Evolutionary conservation across 2,113 vertebrate species (phyloP).

Genomic region (Ifrita kowaldi): DNA sequence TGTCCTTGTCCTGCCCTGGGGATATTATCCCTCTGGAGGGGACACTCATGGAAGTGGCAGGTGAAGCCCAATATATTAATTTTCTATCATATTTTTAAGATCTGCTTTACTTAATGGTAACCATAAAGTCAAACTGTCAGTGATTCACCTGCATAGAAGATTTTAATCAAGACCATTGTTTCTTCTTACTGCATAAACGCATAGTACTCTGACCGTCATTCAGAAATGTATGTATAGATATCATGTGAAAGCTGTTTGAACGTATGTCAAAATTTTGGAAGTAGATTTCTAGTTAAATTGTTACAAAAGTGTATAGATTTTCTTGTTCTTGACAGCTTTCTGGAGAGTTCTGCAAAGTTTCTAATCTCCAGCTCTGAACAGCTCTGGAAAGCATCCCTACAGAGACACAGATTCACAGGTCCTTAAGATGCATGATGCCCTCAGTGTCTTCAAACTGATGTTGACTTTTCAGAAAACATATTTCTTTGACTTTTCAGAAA

Average conservation of each 20-base stretch:
- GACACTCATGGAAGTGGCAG: neutral
- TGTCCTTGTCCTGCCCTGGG: neutral
- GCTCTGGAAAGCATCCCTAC: neutral
- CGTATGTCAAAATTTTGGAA: neutral
- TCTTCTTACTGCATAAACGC: neutral
- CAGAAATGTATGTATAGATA: neutral
- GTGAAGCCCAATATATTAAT: neutral
- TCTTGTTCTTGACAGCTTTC: neutral
- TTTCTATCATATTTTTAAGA: neutral
- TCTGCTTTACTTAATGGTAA: constrained; percentile 57
- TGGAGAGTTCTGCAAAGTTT: neutral
- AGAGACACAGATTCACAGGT: neutral
- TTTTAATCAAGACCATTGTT: neutral
- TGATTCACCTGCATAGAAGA: neutral
- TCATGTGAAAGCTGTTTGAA: neutral
- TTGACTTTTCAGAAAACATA: constrained; percentile 7
- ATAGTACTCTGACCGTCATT: neutral
- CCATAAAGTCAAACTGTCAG: neutral
- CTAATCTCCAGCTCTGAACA: neutral
- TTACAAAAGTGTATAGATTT: neutral
- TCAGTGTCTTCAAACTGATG: neutral
- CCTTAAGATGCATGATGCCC: neutral
- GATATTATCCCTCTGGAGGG: neutral
- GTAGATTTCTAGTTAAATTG: neutral
- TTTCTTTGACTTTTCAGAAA: constrained; percentile 10